phyloP scores from a whole-genome alignment of 2,888 invertebrate species.

The Sphecodes monilicornis region DNA sequence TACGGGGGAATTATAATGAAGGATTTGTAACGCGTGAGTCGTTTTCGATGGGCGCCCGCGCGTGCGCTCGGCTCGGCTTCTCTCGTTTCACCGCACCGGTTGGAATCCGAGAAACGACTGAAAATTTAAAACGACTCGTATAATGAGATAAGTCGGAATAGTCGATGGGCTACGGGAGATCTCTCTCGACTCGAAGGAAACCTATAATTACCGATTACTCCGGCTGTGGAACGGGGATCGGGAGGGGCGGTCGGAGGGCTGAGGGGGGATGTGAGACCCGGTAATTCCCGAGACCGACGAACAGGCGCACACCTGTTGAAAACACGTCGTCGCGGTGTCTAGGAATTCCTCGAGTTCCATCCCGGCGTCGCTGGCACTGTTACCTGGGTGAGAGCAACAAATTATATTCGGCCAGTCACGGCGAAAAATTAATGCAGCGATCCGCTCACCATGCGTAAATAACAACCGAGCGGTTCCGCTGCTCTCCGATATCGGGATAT shows the following conservation, averaged over 20 bases:
- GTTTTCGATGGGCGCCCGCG: not conserved
- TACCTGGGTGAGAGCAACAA: slow-evolving; percentile 45
- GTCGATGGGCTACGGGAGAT: slow-evolving; percentile 55
- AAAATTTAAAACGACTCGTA: slow-evolving; percentile 53
- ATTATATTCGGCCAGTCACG: slow-evolving; percentile 60
- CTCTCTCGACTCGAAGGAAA: slow-evolving; percentile 62
- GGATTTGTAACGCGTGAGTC: slow-evolving; percentile 14
- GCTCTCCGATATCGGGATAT: slow-evolving; percentile 39
- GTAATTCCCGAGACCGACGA: slow-evolving; percentile 64
- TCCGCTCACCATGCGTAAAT: slow-evolving; percentile 42
- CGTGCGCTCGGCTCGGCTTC: not conserved
- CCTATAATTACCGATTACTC: slow-evolving; percentile 81
- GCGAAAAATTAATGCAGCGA: slow-evolving; percentile 50
- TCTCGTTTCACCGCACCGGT: slow-evolving; percentile 11
- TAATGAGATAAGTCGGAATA: slow-evolving; percentile 63
- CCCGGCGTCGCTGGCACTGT: slow-evolving; percentile 6
- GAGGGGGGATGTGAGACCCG: slow-evolving; percentile 55
- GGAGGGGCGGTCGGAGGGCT: not conserved
- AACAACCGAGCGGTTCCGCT: slow-evolving; percentile 24
- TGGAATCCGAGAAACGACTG: slow-evolving; percentile 49
- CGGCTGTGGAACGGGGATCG: slow-evolving; percentile 12
- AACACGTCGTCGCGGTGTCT: slow-evolving; percentile 63
- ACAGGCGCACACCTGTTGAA: slow-evolving; percentile 70
- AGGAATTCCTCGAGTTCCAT: slow-evolving; percentile 58
- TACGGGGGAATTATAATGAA: slow-evolving; percentile 3